phyloP scores from a whole-genome alignment of 2,113 vertebrate genomes.

The Rhinopomastus cyanomelas region DNA sequence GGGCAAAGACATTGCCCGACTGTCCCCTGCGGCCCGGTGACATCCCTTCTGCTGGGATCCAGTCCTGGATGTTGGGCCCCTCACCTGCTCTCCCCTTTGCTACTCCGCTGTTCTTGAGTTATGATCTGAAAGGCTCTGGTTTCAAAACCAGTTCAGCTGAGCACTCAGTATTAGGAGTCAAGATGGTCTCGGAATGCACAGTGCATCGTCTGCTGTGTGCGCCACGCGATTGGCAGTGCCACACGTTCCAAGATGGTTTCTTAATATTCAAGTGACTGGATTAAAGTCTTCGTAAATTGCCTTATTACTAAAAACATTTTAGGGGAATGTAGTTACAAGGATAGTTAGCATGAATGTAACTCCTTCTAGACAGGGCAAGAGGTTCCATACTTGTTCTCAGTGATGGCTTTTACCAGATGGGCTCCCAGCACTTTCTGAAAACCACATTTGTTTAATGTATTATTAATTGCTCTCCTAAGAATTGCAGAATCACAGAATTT shows the following conservation, averaged over 20 bases:
- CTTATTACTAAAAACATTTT: neutral
- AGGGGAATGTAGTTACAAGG: neutral
- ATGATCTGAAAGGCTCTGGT: conserved; percentile 17
- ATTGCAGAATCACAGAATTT: too few relatives aligned
- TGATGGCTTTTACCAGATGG: neutral
- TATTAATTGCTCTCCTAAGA: neutral
- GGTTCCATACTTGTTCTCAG: neutral
- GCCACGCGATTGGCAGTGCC: neutral
- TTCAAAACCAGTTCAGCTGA: conserved; percentile 36
- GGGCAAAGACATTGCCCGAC: conserved; percentile 2
- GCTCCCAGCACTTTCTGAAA: neutral
- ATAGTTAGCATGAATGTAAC: neutral
- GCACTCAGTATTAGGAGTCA: neutral
- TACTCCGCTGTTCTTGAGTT: conserved; percentile 6
- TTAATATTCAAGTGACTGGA: neutral
- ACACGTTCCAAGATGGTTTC: neutral
- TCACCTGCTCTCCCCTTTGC: neutral
- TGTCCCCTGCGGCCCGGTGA: conserved; percentile 13
- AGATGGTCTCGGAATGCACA: neutral
- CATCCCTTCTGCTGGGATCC: conserved; percentile 23
- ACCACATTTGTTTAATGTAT: neutral
- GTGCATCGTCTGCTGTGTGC: neutral
- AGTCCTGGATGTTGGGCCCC: neutral
- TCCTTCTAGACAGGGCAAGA: neutral
- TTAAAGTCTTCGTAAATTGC: neutral